A percentile compares a stretch with the other conserved stretches of the same genome.
Evolutionary conservation across 2,113 vertebrate species (phyloP).

Genomic region (Oncorhynchus nerka): DNA sequence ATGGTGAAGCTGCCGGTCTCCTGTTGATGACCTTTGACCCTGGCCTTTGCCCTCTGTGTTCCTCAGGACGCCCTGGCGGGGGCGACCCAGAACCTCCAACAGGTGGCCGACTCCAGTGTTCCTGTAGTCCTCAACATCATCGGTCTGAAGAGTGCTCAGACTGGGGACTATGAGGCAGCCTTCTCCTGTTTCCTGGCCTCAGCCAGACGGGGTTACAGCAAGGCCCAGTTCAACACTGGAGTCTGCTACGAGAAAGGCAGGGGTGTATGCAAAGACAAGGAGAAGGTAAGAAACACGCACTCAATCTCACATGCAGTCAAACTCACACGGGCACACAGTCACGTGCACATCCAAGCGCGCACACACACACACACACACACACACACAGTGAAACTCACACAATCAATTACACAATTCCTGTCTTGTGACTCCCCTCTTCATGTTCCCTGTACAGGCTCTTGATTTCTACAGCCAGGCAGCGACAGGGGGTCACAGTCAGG

Average conservation of each 20-base stretch:
- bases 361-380: neutral
- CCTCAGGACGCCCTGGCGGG: conserved; percentile 64
- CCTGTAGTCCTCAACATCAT: conserved; percentile 91
- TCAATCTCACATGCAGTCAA: too few species aligned
- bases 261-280: conserved; percentile 75
- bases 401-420: too few species aligned
- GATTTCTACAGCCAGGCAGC: conserved; percentile 83
- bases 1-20: neutral
- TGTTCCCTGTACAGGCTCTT: conserved; percentile 73
- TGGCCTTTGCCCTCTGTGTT: neutral
- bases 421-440: too few species aligned
- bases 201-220: conserved; percentile 84
- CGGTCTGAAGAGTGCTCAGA: conserved; percentile 82
- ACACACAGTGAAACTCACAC: neutral
- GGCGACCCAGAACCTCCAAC: conserved; percentile 77
- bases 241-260: conserved; percentile 89
- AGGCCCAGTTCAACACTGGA: conserved; percentile 90
- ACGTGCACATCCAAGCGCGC: neutral
- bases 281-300: conserved; percentile 70
- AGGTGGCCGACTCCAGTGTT: conserved; percentile 78
- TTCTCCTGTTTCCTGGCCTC: conserved; percentile 86
- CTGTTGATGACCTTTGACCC: too few species aligned
- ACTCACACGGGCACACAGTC: too few species aligned
- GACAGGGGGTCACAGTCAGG: conserved; percentile 76
- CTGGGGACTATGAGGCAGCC: conserved; percentile 64